Evolutionary conservation across 2,113 vertebrate genomes (phyloP).

Genomic region (Psettodes erumei): DNA sequence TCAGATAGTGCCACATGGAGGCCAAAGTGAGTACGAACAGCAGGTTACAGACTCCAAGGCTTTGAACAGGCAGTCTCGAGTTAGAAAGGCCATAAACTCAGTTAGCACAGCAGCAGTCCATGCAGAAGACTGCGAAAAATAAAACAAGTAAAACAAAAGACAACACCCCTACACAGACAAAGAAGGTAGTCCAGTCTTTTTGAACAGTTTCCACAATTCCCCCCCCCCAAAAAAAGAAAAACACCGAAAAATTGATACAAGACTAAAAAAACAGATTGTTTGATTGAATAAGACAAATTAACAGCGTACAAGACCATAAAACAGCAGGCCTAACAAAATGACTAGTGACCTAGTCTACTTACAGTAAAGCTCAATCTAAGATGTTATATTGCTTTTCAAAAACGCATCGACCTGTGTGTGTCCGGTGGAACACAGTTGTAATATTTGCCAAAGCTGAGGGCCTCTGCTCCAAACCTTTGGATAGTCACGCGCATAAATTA

Average conservation of each 20-base stretch:
- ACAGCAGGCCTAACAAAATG: constrained; percentile 23
- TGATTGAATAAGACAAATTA: constrained; percentile 28
- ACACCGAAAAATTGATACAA: constrained; percentile 10
- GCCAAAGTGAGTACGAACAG: constrained; percentile 64
- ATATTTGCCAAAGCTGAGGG: too few relatives aligned
- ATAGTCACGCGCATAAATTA: constrained; percentile 79
- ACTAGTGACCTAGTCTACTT: constrained; percentile 30
- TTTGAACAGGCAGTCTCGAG: constrained; percentile 38
- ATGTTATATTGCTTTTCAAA: constrained; percentile 22
- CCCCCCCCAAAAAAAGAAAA: not conserved
- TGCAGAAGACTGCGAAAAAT: constrained; percentile 30
- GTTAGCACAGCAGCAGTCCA: constrained; percentile 47
- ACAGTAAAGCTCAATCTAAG: constrained; percentile 46
- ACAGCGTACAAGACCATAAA: constrained; percentile 20
- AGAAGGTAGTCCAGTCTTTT: constrained; percentile 36
- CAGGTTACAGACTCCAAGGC: constrained; percentile 65
- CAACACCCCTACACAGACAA: constrained; percentile 21
- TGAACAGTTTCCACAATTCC: constrained; percentile 32
- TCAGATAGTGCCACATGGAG: constrained; percentile 46
- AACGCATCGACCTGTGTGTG: constrained; percentile 11
- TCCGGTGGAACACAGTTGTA: too few relatives aligned
- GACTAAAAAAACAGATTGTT: constrained; percentile 42
- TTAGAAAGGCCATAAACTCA: constrained; percentile 34
- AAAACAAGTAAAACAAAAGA: constrained; percentile 34
- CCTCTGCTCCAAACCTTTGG: constrained; percentile 55